Evolutionary conservation across 2,888 invertebrate genomes (phyloP), one percentile per base, ranked within the genome.

Genomic region (Tenthredo mesomela): DNA sequence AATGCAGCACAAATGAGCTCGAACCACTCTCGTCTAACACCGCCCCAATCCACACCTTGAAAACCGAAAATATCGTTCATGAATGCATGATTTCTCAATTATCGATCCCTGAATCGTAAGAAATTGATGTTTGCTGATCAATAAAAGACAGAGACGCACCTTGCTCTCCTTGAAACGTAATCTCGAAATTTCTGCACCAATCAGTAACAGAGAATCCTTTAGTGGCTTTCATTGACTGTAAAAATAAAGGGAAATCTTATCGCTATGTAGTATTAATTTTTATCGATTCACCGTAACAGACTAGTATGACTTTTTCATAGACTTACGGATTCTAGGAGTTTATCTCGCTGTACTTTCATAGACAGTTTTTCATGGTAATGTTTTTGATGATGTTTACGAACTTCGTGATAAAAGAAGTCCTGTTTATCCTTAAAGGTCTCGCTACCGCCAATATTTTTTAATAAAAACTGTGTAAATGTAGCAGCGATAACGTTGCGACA

Each of bases 141-240:
- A 67, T 67, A 18, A 33, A 18, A 33, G 33, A 9, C 33, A 83
- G 85, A 58, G n/a, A 85, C 88, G 87, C 90, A 97, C 98, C 98
- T 95, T 98, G 98, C 93, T 99, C 98, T n/a, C 98, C 98, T 92
- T 97, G 96, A 93, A 98, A 98, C 84, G 96, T 96, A 87, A 98
- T 96, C 94, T 98, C 98, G 93, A 98, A 98, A 94, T 97, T 98
- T 91, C 97, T 96, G 93, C 98, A 98, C 98, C 98, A 99, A 94
- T 98, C 98, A 84, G 96, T 96, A n/a, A 97, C 96, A 37, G 96
- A 95, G 94, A 98, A 98, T 91, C 96, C 96, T 90, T 97, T 96
- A 1, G 98, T 98, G 70, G 97, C 96, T 94, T 97, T 98, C 94
- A 98, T 96, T 0, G 95, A 95, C 95, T 95, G 92, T 21, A 93